Evolutionary conservation across 2,888 invertebrate species (phyloP), one percentile per base, ranked within the genome.

Genomic region (Agonopterix arenella): DNA sequence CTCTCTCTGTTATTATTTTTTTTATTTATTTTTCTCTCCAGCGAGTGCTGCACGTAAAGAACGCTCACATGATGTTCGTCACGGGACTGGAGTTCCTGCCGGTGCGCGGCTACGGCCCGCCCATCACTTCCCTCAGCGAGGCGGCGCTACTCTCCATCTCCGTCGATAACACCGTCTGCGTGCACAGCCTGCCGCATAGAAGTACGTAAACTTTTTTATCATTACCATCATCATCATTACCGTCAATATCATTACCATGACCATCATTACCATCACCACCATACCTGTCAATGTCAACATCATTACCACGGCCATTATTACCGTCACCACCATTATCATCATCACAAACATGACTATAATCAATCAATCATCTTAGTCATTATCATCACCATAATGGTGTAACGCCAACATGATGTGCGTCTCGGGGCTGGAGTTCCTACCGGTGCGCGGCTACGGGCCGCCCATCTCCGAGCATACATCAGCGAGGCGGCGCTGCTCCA

Each of bases 381-480:
- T 4, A 18, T 18, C 18, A 3, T 18, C 18, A 18, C 18, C 18
- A 3, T 18, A 2, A 18, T 1, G 18, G 18, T 13, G 2, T 13
- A 92, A 92, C 70, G 97, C 96, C 55, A 98, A 99, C 90, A 95
- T 94, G 69, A 97, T 98, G 93, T 99, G 99, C 90, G 96, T 99
- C 57, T 99, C 99, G 48, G 98, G 98, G 9, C 88, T 99, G 61
- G 95, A 96, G 88, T 99, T 99, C 89, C 89, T 98, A 64, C 96
- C 97, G 36, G 91, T 91, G 54, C 90, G 90, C 28, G 76, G 90
- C 57, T 94, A 95, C 74, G 93, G 93, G 18, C 93, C 93, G 44
- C 90, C 94, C 44, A 92, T 95, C 53, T 92, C 93, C 11, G 13
- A 1, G 13, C 13, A n/a, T 92, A 93, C 68, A 92, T 93, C 68